A percentile compares a stretch with the other conserved stretches of the same genome.
Evolutionary conservation across 2,113 vertebrate genomes (phyloP).

Genomic region (Stercorarius parasiticus): DNA sequence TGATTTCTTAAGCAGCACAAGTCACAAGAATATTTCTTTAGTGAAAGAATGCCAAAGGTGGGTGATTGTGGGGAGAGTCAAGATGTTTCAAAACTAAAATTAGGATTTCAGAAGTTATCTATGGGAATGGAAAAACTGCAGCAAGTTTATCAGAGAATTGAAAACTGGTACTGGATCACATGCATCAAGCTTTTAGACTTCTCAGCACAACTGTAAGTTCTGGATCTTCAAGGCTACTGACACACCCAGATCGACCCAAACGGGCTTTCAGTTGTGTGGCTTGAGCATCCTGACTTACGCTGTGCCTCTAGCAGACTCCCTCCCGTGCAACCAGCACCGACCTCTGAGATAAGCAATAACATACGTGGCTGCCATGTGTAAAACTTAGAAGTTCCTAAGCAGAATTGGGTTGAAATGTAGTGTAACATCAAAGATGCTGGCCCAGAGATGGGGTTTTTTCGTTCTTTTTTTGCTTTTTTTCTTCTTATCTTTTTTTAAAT

Average conservation of each 20-base stretch:
- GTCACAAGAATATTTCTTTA: neutral
- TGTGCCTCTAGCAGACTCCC: neutral
- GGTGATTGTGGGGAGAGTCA: neutral
- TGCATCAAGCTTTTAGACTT: neutral
- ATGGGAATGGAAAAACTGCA: neutral
- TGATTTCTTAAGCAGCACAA: neutral
- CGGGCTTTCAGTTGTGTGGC: neutral
- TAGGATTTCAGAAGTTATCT: neutral
- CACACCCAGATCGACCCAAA: accelerated
- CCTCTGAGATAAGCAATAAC: neutral
- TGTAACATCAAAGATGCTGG: neutral
- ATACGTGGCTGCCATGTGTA: neutral
- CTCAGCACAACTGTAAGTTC: neutral
- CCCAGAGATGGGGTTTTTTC: no score
- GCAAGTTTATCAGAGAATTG: neutral
- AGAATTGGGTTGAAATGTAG: neutral
- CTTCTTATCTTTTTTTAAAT: no score
- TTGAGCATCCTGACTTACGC: neutral
- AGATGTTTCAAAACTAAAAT: neutral
- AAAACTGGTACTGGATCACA: neutral
- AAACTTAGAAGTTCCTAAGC: neutral
- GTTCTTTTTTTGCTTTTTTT: neutral
- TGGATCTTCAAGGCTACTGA: neutral
- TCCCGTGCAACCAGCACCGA: neutral
- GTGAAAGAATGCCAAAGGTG: neutral